Evolutionary conservation across 2,797 vertebrate species (phyloP).

Genomic region (Tangara arthus): DNA sequence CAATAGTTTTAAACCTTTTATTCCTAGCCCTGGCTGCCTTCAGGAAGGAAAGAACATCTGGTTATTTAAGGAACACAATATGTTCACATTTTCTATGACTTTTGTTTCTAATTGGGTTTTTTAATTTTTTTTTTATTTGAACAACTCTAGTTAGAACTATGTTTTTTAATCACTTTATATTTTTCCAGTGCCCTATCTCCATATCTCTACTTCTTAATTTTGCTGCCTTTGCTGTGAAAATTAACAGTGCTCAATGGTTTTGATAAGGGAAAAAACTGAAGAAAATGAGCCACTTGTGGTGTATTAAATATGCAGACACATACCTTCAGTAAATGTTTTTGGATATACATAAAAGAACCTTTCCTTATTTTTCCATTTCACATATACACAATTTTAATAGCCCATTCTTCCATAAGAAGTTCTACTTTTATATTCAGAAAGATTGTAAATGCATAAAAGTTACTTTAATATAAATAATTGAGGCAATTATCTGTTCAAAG

Average conservation of each 20-base stretch:
- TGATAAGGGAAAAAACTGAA: conserved; percentile 29
- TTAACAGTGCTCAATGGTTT: conserved; percentile 51
- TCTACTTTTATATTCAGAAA: neutral
- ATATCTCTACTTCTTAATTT: conserved; percentile 59
- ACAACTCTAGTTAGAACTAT: conserved; percentile 76
- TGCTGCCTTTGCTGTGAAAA: conserved; percentile 63
- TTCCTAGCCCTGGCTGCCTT: conserved; percentile 83
- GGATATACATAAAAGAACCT: neutral
- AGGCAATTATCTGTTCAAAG: conserved; percentile 10
- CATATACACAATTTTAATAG: neutral
- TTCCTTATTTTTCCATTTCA: conserved; percentile 10
- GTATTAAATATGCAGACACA: conserved; percentile 33
- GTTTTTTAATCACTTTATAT: conserved; percentile 80
- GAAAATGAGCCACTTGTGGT: neutral
- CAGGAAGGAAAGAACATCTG: conserved; percentile 87
- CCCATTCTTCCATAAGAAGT: neutral
- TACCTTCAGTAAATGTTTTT: neutral
- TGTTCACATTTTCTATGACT: conserved; percentile 88
- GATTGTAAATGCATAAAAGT: neutral
- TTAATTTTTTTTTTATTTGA: conserved; percentile 77
- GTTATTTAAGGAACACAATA: conserved; percentile 87
- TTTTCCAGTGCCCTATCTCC: conserved; percentile 68
- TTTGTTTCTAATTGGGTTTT: conserved; percentile 88
- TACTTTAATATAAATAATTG: conserved; percentile 23
- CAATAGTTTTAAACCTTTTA: conserved; percentile 83